Conservation (phyloP, 1,140 invertebrate genomes). For the Andricus grossulariae region DNA sequence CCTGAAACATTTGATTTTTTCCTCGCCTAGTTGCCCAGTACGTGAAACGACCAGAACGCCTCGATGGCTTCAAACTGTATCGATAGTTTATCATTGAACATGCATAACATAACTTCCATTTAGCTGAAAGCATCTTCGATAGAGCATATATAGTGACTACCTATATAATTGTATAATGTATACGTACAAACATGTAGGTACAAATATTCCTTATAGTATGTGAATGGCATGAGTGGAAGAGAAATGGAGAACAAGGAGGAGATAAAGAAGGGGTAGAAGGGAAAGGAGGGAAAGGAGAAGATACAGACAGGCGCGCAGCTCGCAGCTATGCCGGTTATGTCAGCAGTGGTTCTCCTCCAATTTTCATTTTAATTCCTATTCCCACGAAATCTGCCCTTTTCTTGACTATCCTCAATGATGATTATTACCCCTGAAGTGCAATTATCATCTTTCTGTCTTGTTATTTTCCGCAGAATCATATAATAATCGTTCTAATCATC, state of each 20-base stretch:
- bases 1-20: neutral
- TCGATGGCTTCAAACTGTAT: neutral
- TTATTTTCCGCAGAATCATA: neutral
- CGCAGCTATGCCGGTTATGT: conserved; percentile 62
- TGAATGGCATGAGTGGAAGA: conserved; percentile 47
- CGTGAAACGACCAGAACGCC: neutral
- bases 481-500: conserved; percentile 1
- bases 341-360: conserved; percentile 58
- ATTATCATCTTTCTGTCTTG: conserved; percentile 21
- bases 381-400: conserved; percentile 17
- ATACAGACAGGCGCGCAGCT: conserved; percentile 49
- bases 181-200: neutral
- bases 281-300: conserved; percentile 41
- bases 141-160: neutral
- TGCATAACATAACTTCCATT: conserved; percentile 9
- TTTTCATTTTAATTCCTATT: conserved; percentile 37
- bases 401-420: neutral
- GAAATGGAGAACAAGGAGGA: conserved; percentile 44
- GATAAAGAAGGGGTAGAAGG: conserved; percentile 36
- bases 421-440: conserved; percentile 16
- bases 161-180: too few relatives aligned
- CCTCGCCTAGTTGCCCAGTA: neutral
- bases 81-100: neutral
- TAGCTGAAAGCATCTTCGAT: neutral
- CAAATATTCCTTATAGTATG: conserved; percentile 50